Base-by-base conservation (phyloP, 2,113 vertebrate genomes). In the Delphinapterus leucas region DNA sequence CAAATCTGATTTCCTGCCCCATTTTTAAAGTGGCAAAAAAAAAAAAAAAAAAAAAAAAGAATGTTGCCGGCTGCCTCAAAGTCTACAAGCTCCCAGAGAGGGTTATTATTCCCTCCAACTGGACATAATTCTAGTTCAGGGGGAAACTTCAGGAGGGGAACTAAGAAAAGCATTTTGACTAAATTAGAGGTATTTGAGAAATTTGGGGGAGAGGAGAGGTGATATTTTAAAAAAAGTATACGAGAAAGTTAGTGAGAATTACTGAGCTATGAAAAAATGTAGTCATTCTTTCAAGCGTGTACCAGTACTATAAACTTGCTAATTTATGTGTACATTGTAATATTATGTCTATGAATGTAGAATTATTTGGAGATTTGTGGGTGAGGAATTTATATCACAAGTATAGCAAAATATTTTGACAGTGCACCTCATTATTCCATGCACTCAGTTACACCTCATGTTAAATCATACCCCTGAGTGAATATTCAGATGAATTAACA, bases 1-100 rank as follows among this genome's bases (percentile, higher is more conserved):
- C 58, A 93, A 44, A 84, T 97, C 41, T 90, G 44, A 74, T 96
- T 96, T 90, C 31, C 49, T 93, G 23, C 41, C 23, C 25, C 23
- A 68, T 14, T 96, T 90, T 86, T 83, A 67, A 96, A 84, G 25
- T 83, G 47, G 5, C 9, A n/a, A 67, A 11, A 25, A 74, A 53
- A 53, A 49, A 41, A 25, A 20, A 31, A 47, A 38, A 60, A 47
- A 47, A 38, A 44, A 53, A 44, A n/a, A 33, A 23, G 11, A 67
- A 2, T 20, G 31, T 84, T 84, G 20, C 81, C 44, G 26, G 6
- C 36, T 84, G 33, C 67, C 23, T 58, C n/a, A 18, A 15, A 49
- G 33, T 53, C 33, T 58, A 11, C 38, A 33, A 36, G 5, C 58
- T 89, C 28, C 10, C 33, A 2, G 18, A 88, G 44, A 49, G 26